A percentile compares a stretch with the other conserved stretches of the same genome.
Conservation (phyloP, 2,113 vertebrate genomes). For the Triplophysa tibetana region DNA sequence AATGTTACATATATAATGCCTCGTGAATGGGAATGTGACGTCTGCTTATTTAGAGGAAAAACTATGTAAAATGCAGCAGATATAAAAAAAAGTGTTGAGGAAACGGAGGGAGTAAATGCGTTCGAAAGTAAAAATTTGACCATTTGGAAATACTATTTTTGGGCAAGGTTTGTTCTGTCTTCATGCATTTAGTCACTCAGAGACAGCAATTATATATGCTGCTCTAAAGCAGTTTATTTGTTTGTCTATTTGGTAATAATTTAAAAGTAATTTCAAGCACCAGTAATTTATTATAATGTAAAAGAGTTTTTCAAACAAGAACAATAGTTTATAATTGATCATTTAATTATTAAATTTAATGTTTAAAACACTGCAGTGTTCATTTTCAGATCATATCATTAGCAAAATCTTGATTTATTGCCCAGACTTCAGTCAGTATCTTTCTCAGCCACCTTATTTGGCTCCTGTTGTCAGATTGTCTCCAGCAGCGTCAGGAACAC, state of each 20-base stretch:
- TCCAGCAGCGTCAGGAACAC: constrained; percentile 62
- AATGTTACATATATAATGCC: constrained; percentile 5
- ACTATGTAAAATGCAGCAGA: not conserved
- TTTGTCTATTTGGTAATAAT: too few relatives aligned
- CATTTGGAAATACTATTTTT: constrained; percentile 46
- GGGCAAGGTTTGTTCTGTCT: constrained; percentile 46
- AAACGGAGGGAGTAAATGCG: constrained; percentile 59
- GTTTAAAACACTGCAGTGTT: too few relatives aligned
- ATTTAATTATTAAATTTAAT: too few relatives aligned
- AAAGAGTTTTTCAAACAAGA: too few relatives aligned
- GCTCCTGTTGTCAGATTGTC: not conserved
- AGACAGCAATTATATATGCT: not conserved
- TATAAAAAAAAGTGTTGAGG: constrained; percentile 26
- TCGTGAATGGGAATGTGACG: not conserved
- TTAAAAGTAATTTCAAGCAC: too few relatives aligned
- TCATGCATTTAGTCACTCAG: not conserved
- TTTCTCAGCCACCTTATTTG: not conserved
- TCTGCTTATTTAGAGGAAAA: constrained; percentile 22
- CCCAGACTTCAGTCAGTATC: not conserved
- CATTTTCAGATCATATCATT: too few relatives aligned
- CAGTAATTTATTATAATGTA: too few relatives aligned
- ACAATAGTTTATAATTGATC: too few relatives aligned
- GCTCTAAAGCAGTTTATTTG: not conserved
- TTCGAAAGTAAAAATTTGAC: constrained; percentile 61
- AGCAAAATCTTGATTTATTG: too few relatives aligned